Percentiles rank a stretch among this genome's conserved stretches.
These are phyloP conservation scores for Corythornis cristatus DNA, from an alignment of 2,113 vertebrate genomes.

Conservation along the genomic window DNA sequence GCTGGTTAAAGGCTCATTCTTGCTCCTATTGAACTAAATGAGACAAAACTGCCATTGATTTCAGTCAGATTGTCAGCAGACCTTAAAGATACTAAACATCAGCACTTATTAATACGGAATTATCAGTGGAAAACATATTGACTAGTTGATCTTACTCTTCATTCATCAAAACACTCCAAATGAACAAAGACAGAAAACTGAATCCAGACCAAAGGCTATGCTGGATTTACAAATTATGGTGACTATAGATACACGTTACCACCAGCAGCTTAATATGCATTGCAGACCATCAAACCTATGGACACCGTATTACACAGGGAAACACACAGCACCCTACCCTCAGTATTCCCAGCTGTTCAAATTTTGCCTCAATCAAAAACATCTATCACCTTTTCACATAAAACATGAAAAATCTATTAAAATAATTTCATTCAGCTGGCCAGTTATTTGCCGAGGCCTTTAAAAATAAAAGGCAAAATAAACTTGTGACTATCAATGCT, in stretches of 20 bases:
- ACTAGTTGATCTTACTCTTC: conserved; percentile 50
- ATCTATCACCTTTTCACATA: background rate
- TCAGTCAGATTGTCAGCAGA: conserved; percentile 44
- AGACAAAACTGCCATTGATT: conserved; percentile 59
- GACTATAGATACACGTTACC: background rate
- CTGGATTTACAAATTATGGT: conserved; percentile 36
- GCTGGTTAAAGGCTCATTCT: conserved; percentile 43
- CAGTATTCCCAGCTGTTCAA: background rate
- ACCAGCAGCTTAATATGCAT: background rate
- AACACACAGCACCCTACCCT: background rate
- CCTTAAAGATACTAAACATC: conserved; percentile 48
- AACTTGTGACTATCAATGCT: background rate
- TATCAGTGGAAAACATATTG: conserved; percentile 57
- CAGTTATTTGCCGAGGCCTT: background rate
- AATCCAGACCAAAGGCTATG: conserved; percentile 36
- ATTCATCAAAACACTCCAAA: conserved; percentile 60
- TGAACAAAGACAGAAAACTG: conserved; percentile 48
- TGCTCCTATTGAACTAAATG: conserved; percentile 52
- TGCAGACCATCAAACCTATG: background rate
- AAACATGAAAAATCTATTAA: background rate
- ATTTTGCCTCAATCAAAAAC: background rate
- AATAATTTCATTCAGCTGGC: background rate
- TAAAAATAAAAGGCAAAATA: background rate
- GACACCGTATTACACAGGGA: background rate
- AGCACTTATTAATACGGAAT: conserved; percentile 62